phyloP scores from a whole-genome alignment of 2,113 vertebrate species.

The Microcebus tavaratra region DNA sequence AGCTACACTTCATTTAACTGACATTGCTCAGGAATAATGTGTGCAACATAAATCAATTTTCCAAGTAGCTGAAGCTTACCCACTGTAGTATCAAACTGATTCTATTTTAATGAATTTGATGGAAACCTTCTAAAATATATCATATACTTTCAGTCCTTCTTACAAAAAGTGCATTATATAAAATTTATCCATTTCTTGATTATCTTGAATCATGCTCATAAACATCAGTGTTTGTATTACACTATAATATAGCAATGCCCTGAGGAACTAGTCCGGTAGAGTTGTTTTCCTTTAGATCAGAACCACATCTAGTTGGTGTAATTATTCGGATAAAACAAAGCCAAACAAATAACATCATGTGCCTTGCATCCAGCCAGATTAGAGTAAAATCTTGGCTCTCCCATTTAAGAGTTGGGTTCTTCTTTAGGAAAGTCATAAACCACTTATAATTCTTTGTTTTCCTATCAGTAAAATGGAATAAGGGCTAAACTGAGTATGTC shows the following conservation, averaged over 20 bases:
- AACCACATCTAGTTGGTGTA: not conserved
- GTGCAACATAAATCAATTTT: not conserved
- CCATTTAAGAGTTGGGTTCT: not conserved
- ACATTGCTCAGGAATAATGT: not conserved
- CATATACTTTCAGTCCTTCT: not conserved
- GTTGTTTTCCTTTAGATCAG: not conserved
- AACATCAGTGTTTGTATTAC: not conserved
- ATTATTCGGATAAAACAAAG: constrained; percentile 12
- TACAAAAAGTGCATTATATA: not conserved
- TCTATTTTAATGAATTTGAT: constrained; percentile 28
- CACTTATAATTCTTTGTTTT: not conserved
- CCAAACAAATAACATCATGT: not conserved
- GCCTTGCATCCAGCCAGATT: not conserved
- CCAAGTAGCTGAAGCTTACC: constrained; percentile 13
- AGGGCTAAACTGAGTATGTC: not conserved
- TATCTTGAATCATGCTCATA: not conserved
- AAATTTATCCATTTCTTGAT: not conserved
- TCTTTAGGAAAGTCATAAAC: not conserved
- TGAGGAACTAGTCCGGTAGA: not conserved
- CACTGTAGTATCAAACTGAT: not conserved
- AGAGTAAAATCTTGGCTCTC: not conserved
- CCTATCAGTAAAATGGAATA: not conserved
- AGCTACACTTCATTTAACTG: not conserved
- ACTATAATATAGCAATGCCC: not conserved
- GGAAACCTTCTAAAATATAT: constrained; percentile 12